These are phyloP conservation scores for Sebastes reedi DNA, from an alignment of 2,797 vertebrate species.

Conservation along the genomic window DNA sequence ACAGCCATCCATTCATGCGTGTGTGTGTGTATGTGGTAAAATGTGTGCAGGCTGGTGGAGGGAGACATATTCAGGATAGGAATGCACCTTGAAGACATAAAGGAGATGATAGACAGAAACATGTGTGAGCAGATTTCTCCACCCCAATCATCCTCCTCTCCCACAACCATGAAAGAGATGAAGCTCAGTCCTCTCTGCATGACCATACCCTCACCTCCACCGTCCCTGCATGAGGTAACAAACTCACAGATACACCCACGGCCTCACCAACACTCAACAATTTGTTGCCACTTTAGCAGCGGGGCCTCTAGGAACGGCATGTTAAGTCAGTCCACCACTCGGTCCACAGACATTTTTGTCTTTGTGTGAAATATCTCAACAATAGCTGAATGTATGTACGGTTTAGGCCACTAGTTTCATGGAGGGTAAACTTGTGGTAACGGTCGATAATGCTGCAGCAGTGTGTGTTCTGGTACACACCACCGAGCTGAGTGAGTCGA, in stretches of 20 bases:
- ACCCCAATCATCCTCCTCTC: conserved; percentile 62
- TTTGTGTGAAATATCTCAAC: no score
- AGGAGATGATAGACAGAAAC: conserved; percentile 85
- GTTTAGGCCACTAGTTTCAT: no score
- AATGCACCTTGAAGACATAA: conserved; percentile 87
- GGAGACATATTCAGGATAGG: conserved; percentile 90
- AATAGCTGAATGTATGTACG: no score
- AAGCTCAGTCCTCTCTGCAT: conserved; percentile 30
- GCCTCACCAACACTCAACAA: neutral
- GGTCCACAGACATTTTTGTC: neutral
- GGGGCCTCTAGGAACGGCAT: neutral
- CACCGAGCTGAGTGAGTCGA: no score
- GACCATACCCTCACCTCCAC: conserved; percentile 43
- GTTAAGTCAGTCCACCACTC: neutral
- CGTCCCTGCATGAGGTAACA: conserved; percentile 80
- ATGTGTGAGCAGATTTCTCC: conserved; percentile 63
- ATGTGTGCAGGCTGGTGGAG: conserved; percentile 84
- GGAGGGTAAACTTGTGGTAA: no score
- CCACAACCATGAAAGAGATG: conserved; percentile 29
- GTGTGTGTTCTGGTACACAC: no score
- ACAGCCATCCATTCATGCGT: neutral
- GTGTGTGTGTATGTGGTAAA: conserved; percentile 10
- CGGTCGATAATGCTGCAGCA: no score
- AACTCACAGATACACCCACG: conserved; percentile 16
- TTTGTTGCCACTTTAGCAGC: neutral